Conservation (phyloP, 2,888 invertebrate species). For the Maniola hyperantus region DNA sequence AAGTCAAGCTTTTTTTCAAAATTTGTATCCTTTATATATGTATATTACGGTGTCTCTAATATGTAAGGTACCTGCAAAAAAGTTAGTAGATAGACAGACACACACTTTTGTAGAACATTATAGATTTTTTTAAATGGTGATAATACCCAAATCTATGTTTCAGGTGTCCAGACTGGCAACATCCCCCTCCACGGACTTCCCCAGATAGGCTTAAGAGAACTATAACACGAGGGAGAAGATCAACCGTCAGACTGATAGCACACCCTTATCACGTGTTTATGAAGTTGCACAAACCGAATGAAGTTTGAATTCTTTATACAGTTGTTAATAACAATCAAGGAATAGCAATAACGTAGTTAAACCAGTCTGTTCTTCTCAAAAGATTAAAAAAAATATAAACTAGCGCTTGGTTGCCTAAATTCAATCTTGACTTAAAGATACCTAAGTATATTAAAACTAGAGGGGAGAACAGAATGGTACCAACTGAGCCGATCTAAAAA, state of each 20-base stretch:
- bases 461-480: too few relatives aligned
- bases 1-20: too few relatives aligned
- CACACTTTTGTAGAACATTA: too few relatives aligned
- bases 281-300: constrained; percentile 27
- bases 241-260: constrained; percentile 30
- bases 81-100: too few relatives aligned
- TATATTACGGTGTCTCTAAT: too few relatives aligned
- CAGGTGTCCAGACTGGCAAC: constrained; percentile 73
- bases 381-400: not conserved
- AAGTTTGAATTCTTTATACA: constrained; percentile 9
- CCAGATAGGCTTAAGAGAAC: constrained; percentile 58
- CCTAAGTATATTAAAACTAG: too few relatives aligned
- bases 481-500: too few relatives aligned
- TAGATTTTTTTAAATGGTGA: not conserved
- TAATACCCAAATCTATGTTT: constrained; percentile 26
- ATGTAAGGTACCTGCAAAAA: too few relatives aligned
- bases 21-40: too few relatives aligned
- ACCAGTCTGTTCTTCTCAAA: not conserved
- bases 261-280: constrained; percentile 33
- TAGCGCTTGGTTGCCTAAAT: too few relatives aligned
- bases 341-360: constrained; percentile 4
- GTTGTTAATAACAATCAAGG: not conserved
- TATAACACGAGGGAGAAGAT: constrained; percentile 42
- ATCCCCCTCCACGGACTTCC: constrained; percentile 60
- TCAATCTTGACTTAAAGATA: too few relatives aligned